Evolutionary conservation across 2,113 vertebrate species (phyloP).

Genomic region (Anarhynchus alexandrinus): DNA sequence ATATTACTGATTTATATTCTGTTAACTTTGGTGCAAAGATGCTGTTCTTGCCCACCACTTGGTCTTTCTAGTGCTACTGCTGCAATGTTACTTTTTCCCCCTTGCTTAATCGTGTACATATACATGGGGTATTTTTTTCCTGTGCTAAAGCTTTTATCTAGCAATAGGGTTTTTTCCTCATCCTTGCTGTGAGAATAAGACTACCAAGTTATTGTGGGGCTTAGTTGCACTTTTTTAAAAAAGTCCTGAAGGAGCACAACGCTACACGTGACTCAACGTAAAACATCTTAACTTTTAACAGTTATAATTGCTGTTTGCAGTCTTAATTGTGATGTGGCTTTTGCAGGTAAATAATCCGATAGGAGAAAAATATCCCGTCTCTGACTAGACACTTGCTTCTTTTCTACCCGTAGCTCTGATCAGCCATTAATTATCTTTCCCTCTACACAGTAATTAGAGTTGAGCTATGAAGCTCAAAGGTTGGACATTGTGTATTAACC

Average conservation of each 20-base stretch:
- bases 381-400: background rate
- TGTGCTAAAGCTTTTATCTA: background rate
- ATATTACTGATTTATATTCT: background rate
- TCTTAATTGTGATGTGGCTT: background rate
- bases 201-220: background rate
- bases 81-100: background rate
- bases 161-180: accelerated
- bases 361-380: background rate
- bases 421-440: background rate
- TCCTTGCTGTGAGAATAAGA: background rate
- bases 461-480: background rate
- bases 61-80: background rate
- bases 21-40: background rate
- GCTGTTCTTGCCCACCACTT: background rate
- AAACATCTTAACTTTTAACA: background rate
- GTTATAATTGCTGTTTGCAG: background rate
- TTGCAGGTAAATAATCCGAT: background rate
- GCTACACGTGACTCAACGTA: too few relatives aligned
- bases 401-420: background rate
- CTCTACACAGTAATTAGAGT: background rate
- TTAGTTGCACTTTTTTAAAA: background rate
- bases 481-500: background rate
- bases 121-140: background rate
- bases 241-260: background rate
- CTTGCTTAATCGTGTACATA: accelerated